phyloP scores from a whole-genome alignment of 2,797 vertebrate genomes.

The Ptychadena robeensis region DNA sequence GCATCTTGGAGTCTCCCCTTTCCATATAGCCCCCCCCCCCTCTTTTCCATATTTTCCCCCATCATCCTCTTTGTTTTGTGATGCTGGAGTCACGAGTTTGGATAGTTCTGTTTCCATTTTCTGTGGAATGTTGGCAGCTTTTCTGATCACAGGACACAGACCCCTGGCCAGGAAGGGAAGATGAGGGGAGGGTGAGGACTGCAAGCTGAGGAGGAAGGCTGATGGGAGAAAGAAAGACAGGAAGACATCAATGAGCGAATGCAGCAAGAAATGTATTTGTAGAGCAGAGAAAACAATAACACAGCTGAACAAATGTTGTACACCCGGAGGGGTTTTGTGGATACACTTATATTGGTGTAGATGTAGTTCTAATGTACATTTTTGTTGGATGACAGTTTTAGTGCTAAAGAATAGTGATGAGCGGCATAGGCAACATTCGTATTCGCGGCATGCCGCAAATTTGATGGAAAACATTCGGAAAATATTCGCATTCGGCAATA shows the following conservation, averaged over 20 bases:
- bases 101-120: slow-evolving; percentile 61
- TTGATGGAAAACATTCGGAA: too few relatives aligned
- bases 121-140: slow-evolving; percentile 61
- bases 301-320: slow-evolving; percentile 38
- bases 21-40: slow-evolving; percentile 8
- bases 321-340: not conserved
- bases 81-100: slow-evolving; percentile 61
- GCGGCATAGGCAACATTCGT: too few relatives aligned
- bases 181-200: slow-evolving; percentile 18
- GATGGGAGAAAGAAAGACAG: slow-evolving; percentile 35
- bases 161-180: slow-evolving; percentile 11
- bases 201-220: slow-evolving; percentile 27
- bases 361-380: not conserved
- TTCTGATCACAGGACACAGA: slow-evolving; percentile 57
- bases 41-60: slow-evolving; percentile 13
- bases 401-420: not conserved
- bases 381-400: not conserved
- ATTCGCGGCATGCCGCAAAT: too few relatives aligned
- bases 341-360: not conserved
- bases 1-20: slow-evolving; percentile 12
- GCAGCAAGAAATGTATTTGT: slow-evolving; percentile 29
- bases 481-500: too few relatives aligned
- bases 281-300: slow-evolving; percentile 37
- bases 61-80: slow-evolving; percentile 51
- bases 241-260: slow-evolving; percentile 40